These are phyloP conservation scores for Megalurothrips usitatus DNA, from an alignment of 2,888 invertebrate species.

Conservation along the genomic window DNA sequence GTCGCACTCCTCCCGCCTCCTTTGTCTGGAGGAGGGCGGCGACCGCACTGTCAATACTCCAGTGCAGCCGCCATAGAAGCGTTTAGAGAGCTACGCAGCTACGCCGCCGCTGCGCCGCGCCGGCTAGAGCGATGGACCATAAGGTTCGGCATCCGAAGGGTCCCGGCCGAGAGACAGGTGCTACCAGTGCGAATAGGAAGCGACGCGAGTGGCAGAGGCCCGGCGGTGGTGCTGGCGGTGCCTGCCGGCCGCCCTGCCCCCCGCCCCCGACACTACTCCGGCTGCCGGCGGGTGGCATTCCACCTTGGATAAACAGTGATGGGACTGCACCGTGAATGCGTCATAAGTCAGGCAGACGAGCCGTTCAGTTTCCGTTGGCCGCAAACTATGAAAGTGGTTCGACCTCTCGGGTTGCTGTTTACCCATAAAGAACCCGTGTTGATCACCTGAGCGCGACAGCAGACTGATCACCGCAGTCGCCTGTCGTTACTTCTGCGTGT, in stretches of 20 bases:
- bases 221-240: no score
- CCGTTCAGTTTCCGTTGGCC: not conserved
- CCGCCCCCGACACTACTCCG: no score
- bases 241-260: no score
- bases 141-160: not conserved
- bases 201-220: not conserved
- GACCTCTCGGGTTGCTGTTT: not conserved
- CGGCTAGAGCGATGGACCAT: no score
- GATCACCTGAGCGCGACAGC: not conserved
- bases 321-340: not conserved
- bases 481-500: no score
- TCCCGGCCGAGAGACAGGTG: no score
- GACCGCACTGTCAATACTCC: no score
- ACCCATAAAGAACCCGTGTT: constrained; percentile 5
- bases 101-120: no score
- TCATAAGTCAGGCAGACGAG: constrained; percentile 16
- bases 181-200: not conserved
- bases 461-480: not conserved
- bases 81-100: no score
- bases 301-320: constrained; percentile 13
- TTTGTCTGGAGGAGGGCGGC: no score
- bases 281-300: not conserved
- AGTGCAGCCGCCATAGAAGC: no score
- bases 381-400: constrained; percentile 8
- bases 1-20: not conserved